Conservation (phyloP, 2,113 vertebrate genomes). For the Tylochromis polylepis region DNA sequence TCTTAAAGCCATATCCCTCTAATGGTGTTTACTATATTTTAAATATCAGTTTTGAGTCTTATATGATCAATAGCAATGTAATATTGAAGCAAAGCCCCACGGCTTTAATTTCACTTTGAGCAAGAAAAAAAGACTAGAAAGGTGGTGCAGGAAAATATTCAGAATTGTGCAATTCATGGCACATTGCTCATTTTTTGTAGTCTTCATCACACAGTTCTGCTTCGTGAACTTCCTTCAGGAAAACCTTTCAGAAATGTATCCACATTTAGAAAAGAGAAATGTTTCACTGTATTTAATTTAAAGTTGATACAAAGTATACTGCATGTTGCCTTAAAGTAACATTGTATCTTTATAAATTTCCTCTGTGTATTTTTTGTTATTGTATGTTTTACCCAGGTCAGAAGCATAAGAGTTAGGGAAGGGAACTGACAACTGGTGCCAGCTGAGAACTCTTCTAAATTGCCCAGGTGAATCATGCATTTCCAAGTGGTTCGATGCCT, state of each 20-base stretch:
- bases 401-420: neutral
- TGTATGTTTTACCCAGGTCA: neutral
- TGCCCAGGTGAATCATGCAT: neutral
- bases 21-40: fast-evolving
- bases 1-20: neutral
- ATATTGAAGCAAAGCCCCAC: fast-evolving
- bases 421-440: neutral
- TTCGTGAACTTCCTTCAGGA: neutral
- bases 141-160: neutral
- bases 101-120: fast-evolving
- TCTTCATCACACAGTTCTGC: neutral
- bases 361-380: neutral
- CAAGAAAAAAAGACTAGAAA: neutral
- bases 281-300: neutral
- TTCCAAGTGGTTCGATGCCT: fast-evolving
- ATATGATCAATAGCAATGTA: neutral
- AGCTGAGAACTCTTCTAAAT: neutral
- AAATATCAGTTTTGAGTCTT: fast-evolving
- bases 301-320: neutral
- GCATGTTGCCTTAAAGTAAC: neutral
- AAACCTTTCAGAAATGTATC: neutral
- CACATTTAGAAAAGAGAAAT: neutral
- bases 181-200: neutral
- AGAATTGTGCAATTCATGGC: neutral
- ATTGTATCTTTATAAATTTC: neutral